Evolutionary conservation across 2,797 vertebrate species (phyloP).

Genomic region (Crocodylus rhombifer): DNA sequence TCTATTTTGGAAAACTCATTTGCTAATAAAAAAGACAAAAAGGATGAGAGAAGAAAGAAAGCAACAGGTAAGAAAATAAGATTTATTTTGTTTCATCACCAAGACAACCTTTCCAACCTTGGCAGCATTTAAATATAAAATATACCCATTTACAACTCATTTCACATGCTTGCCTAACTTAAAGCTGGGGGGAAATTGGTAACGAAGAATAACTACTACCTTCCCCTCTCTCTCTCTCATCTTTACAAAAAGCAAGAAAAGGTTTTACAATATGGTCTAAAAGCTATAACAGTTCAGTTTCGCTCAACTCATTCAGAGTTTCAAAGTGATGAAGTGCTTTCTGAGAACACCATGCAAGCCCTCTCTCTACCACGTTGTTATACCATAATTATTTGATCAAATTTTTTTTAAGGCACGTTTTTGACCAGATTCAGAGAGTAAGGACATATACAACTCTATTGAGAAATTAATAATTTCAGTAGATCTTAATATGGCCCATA

Average conservation of each 20-base stretch:
- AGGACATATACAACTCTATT: not conserved
- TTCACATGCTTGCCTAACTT: no score
- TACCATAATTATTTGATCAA: not conserved
- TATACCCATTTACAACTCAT: not conserved
- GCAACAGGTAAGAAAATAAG: conserved; percentile 83
- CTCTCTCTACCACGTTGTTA: not conserved
- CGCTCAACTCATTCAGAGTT: not conserved
- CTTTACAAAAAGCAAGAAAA: not conserved
- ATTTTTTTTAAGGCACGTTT: not conserved
- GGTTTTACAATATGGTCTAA: not conserved
- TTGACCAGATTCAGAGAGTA: not conserved
- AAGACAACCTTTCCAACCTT: not conserved
- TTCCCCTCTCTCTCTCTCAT: not conserved
- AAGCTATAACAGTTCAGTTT: not conserved
- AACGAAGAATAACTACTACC: no score
- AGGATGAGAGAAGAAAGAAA: conserved; percentile 93
- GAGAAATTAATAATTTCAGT: not conserved
- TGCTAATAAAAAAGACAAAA: conserved; percentile 90
- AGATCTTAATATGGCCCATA: not conserved
- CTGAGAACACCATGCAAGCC: not conserved
- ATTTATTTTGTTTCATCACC: not conserved
- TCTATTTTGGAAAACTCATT: conserved; percentile 81
- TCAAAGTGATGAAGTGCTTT: not conserved
- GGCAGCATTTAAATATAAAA: not conserved
- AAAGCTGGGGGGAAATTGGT: no score